phyloP scores from a whole-genome alignment of 30 jellyfish, hydroid and myxozoan genomes.

The Cassiopea andromeda region DNA sequence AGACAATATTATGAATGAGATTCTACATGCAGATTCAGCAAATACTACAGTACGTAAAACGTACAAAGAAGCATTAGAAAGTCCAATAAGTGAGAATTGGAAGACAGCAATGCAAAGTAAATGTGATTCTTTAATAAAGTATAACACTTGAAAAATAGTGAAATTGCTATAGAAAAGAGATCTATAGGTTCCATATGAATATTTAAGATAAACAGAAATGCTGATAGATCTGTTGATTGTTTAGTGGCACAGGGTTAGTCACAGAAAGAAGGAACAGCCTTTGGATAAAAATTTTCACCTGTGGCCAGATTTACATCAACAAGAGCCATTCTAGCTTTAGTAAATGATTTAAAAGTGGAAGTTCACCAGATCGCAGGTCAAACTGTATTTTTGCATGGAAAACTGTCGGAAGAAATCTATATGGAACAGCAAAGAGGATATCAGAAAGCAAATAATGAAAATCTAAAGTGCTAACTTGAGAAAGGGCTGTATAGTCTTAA shows the following conservation, averaged over 20 bases:
- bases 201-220: background rate
- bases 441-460: background rate
- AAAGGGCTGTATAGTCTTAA: background rate
- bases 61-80: background rate
- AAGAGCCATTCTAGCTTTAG: background rate
- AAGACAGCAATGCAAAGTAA: background rate
- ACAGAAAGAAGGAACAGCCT: background rate
- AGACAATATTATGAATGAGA: background rate
- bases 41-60: background rate
- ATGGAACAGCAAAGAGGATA: conserved; percentile 3
- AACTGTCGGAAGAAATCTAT: background rate
- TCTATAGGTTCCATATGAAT: background rate
- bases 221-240: conserved; percentile 5
- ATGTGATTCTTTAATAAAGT: background rate
- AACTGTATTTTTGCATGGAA: background rate
- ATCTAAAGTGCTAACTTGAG: background rate
- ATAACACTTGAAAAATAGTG: background rate
- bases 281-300: conserved; percentile 7
- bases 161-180: background rate
- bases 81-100: background rate
- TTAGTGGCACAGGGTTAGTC: background rate
- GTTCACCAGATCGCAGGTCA: background rate
- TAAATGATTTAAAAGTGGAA: background rate
- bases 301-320: background rate
- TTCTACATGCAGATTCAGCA: background rate